Evolutionary conservation across 2,797 vertebrate genomes (phyloP), one percentile per base, ranked within the genome.

Genomic region (Cirrhinus molitorella): DNA sequence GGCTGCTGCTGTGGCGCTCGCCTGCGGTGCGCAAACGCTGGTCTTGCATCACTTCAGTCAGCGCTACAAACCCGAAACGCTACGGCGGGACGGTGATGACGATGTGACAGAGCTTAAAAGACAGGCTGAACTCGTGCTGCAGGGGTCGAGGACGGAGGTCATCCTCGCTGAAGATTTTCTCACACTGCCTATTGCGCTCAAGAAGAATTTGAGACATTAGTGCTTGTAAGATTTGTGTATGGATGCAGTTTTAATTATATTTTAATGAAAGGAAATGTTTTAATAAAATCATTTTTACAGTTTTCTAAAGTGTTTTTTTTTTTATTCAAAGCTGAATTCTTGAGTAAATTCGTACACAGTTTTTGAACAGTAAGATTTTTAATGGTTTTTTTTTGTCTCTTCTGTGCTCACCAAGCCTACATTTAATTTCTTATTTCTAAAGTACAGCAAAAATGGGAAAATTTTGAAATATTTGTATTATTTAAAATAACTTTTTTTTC

Each of bases 11-110:
- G 94, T 96, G 67, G 97, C 97, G 0, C 92, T 86, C 28, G 40
- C 76, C 0, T 98, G 97, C 79, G 3, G 76, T 0, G 96, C 85
- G 0, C 92, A 49, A 17, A 92, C 57, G 25, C 91, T 99, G 89
- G 94, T 96, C 57, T 91, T 99, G 79, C 94, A 95, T 45, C 97
- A 99, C 89, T 98, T 99, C 90, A 99, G 98, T 87, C 98, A 99
- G 92, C 88, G 97, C 17, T 99, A 98, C 86, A 97, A 95, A 78
- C 96, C 97, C 0, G 51, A 87, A 0, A 79, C 89, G 1, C 88
- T 91, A 85, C 83, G 85, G 12, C 93, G 80, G 1, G 95, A 95
- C 1, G 96, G 94, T 0, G 91, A 91, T 3, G 94, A 96, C 0
- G 91, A 94, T 0, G 77, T 96, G 17, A 63, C 80, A 0, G 91